Evolutionary conservation across 2,113 vertebrate species (phyloP), one percentile per base, ranked within the genome.

Genomic region (Meles meles): DNA sequence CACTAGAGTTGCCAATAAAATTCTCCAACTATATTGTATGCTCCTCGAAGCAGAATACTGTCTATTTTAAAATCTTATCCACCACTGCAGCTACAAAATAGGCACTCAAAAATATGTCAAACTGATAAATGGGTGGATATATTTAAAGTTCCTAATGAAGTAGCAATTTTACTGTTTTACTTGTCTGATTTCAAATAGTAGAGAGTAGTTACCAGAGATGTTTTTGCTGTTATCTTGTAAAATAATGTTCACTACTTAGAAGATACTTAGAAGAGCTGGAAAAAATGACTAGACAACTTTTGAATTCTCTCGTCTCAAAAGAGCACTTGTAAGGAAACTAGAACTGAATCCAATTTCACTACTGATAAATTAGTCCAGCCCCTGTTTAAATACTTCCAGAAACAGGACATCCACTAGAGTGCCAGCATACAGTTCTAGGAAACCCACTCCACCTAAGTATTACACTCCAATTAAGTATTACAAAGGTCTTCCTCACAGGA

Each of bases 131-230:
- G 39, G 23, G 44, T 52, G 23, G 3, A 17, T 71, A 34, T 82
- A 95, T 91, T 69, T 67, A 18, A 96, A 67, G 31, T 63, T 80
- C 71, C 76, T 72, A 90, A 85, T 55, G 49, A 95, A 81, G 23
- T 15, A 63, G 31, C 20, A 29, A 63, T 55, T 57, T 77, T 77
- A 49, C 15, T 57, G 27, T 63, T 83, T 90, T 90, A 29, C 25
- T 61, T 61, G 3, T 80, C 42, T 76, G 34, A 90, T 93, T 37
- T 47, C 61, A 76, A 96, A 82, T 90, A 96, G n/a, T n/a, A n/a
- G 17, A 82, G 14, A 44, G 11, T 79, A 79, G 77, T 59, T 61
- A 85, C 63, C 44, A 93, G 7, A 37, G 27, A 67, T 20, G 17
- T 37, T 84, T 74, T 92, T 88, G 12, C 14, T 71, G 69, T 49